Evolutionary conservation across 2,888 invertebrate species (phyloP).

Genomic region (Odontocerum albicorne): DNA sequence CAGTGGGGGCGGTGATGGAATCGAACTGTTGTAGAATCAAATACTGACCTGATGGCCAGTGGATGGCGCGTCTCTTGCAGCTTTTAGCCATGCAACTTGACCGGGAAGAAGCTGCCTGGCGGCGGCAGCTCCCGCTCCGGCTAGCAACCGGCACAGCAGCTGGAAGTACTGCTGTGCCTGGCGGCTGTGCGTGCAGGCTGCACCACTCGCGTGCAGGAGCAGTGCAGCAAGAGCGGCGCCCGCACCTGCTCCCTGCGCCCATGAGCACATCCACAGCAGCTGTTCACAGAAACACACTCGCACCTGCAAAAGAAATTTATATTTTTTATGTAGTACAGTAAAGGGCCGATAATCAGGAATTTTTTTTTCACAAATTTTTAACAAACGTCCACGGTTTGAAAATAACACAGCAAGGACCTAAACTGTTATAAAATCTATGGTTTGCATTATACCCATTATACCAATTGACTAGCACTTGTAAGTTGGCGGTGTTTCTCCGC

Average conservation of each 20-base stretch:
- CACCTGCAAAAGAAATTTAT: slow-evolving; percentile 58
- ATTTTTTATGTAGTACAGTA: background rate
- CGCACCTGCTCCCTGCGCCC: slow-evolving; percentile 65
- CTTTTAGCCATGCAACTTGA: slow-evolving; percentile 79
- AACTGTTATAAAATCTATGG: background rate
- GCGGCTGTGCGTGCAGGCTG: slow-evolving; percentile 69
- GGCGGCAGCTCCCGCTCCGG: slow-evolving; percentile 68
- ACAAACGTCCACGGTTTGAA: background rate
- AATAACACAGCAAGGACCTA: too few relatives aligned
- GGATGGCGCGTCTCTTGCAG: slow-evolving; percentile 60
- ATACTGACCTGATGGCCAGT: too few relatives aligned
- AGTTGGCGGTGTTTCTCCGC: too few relatives aligned
- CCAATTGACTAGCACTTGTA: too few relatives aligned
- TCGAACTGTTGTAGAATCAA: too few relatives aligned
- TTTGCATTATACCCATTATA: background rate
- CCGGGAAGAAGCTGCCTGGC: slow-evolving; percentile 69
- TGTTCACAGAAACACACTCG: slow-evolving; percentile 82
- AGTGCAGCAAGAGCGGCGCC: slow-evolving; percentile 47
- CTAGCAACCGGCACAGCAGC: slow-evolving; percentile 68
- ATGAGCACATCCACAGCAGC: slow-evolving; percentile 80
- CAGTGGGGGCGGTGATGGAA: too few relatives aligned
- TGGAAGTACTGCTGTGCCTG: slow-evolving; percentile 79
- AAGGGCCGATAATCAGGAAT: background rate
- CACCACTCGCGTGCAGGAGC: slow-evolving; percentile 49
- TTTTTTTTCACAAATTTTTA: too few relatives aligned